phyloP scores from a whole-genome alignment of 2,888 invertebrate species.

The Trachelus iudaicus region DNA sequence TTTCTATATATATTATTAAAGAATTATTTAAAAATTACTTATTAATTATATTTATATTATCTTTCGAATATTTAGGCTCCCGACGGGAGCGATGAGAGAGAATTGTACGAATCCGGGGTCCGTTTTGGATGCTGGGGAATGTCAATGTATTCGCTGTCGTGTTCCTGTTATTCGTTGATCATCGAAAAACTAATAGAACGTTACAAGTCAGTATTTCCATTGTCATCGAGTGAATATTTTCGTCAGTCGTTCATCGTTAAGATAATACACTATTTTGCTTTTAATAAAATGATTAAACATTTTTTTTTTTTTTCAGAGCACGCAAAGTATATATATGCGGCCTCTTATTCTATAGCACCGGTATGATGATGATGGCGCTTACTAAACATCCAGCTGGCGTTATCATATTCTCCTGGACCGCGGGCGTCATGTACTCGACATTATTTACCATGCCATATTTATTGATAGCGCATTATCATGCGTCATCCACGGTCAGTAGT shows the following conservation, averaged over 20 bases:
- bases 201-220: conserved; percentile 63
- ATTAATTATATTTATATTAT: background rate
- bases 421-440: conserved; percentile 97
- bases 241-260: too few species aligned
- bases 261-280: background rate
- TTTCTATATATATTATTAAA: too few species aligned
- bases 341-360: conserved; percentile 86
- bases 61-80: conserved; percentile 71
- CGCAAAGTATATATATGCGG: conserved; percentile 89
- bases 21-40: background rate
- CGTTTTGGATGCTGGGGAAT: conserved; percentile 97
- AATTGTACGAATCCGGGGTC: conserved; percentile 89
- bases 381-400: conserved; percentile 82
- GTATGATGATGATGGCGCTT: conserved; percentile 88
- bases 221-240: background rate
- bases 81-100: conserved; percentile 73
- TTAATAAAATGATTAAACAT: background rate
- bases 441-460: conserved; percentile 97
- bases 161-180: conserved; percentile 89
- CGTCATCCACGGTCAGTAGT: conserved; percentile 82
- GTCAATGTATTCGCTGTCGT: conserved; percentile 95
- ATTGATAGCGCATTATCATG: conserved; percentile 93
- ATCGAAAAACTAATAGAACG: conserved; percentile 88
- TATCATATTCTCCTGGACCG: conserved; percentile 90
- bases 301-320: conserved; percentile 74